A percentile compares a stretch with the other conserved stretches of the same genome.
These are phyloP conservation scores for Rattus norvegicus DNA, from an alignment of 2,113 vertebrate species.

Conservation along the genomic window DNA sequence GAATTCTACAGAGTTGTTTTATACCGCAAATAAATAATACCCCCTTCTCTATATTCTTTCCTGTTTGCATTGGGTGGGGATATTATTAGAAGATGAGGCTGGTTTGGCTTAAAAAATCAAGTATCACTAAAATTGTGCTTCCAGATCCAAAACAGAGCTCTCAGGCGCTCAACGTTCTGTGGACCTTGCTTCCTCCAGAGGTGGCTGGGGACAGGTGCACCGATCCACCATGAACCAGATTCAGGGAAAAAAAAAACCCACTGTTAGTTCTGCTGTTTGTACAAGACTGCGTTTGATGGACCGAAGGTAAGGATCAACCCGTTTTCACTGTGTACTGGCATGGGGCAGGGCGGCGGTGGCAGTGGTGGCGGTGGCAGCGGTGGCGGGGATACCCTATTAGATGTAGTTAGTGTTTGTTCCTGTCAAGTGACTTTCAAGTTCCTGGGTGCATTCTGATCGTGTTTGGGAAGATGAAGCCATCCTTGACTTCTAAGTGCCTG, in stretches of 20 bases:
- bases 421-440: constrained; percentile 25
- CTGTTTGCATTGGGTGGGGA: neutral
- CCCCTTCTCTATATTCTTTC: neutral
- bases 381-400: neutral
- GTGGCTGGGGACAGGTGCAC: neutral
- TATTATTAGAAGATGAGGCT: neutral
- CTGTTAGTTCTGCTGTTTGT: constrained; percentile 11
- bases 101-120: constrained; percentile 62
- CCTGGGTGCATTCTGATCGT: constrained; percentile 2
- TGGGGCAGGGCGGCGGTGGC: neutral
- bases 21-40: constrained; percentile 27
- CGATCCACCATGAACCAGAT: neutral
- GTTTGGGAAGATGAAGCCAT: constrained; percentile 15
- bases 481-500: neutral
- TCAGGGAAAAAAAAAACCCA: neutral
- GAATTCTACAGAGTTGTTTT: constrained; percentile 35
- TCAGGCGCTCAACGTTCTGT: neutral
- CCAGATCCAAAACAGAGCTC: constrained; percentile 42
- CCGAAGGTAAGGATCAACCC: constrained; percentile 38
- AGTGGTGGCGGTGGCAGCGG: neutral
- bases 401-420: constrained; percentile 13
- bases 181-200: constrained; percentile 6
- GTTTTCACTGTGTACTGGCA: neutral
- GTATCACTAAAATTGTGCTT: constrained; percentile 36
- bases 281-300: neutral